Base-by-base conservation (phyloP, 2,888 invertebrate species). In the Ophioninae sp. region DNA sequence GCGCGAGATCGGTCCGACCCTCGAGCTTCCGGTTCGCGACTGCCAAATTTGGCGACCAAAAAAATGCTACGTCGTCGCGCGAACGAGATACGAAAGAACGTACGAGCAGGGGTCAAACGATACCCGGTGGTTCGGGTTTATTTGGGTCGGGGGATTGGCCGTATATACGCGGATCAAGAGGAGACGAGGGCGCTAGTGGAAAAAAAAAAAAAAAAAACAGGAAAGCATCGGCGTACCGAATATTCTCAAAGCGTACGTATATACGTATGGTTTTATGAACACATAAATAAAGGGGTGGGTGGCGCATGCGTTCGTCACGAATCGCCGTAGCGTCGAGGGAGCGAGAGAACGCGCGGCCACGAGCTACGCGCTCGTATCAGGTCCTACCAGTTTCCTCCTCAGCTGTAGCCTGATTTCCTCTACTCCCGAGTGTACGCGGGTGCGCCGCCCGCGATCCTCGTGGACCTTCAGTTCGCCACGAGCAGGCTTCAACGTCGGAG, bases 221-320 rank as follows among this genome's bases (percentile, higher is more conserved):
- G 50, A 64, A 23, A 21, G 61, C 44, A 64, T 17, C 50, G 13
- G 37, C 10, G 30, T 21, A 39, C n/a, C 44, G 39, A 20, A 13
- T 6, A 70, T 70, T 20, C 59, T 41, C 20, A 64, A 79, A 64
- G 72, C 1, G 50, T 17, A 10, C 17, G 6, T 50, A 50, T 50
- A 50, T 17, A 17, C 13, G 13, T 50, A 50, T 50, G 13, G 17
- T 13, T 50, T 44, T 44, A 44, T 44, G 23, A 70, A 64, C 20
- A 74, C n/a, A 67, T 21, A 68, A 67, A 17, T 57, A 44, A 56
- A 59, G 59, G 61, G 21, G 37, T 70, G 67, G 65, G 62, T 39
- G 62, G 85, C 86, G 86, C 86, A 85, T 85, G 86, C 86, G 83
- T 77, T 79, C 77, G 62, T 74, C 72, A n/a, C 23, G 65, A 2